A percentile compares a stretch with the other conserved stretches of the same genome.
These are phyloP conservation scores for Macrophya annulata DNA, from an alignment of 2,888 invertebrate genomes.

Conservation along the genomic window DNA sequence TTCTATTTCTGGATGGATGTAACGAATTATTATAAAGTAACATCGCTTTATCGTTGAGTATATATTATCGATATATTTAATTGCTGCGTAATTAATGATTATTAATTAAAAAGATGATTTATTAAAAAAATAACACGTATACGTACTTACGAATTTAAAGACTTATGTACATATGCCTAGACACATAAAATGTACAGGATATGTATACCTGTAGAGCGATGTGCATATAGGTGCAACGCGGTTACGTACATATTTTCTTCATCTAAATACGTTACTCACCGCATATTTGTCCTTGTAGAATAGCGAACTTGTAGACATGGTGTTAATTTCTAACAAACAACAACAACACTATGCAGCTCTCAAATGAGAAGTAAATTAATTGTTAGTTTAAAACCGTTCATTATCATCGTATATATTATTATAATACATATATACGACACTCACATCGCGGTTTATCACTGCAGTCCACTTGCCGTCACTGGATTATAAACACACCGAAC, in stretches of 20 bases:
- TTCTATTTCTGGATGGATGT: constrained; percentile 35
- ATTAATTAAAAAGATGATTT: not conserved
- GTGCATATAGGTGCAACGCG: constrained; percentile 33
- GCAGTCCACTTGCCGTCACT: constrained; percentile 12
- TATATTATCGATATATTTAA: not conserved
- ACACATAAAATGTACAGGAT: not conserved
- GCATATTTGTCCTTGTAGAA: constrained; percentile 77
- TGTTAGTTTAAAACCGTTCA: constrained; percentile 20
- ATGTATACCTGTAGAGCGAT: not conserved
- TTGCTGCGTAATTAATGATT: constrained; percentile 6
- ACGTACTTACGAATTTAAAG: too few relatives aligned
- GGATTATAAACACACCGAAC: constrained; percentile 36
- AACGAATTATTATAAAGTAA: constrained; percentile 23
- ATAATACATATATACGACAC: constrained; percentile 3
- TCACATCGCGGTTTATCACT: constrained; percentile 39
- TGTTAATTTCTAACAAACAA: constrained; percentile 60
- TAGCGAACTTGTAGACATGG: constrained; percentile 77
- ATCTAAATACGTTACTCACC: constrained; percentile 68
- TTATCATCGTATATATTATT: constrained; percentile 30
- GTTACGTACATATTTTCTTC: constrained; percentile 24
- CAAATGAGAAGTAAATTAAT: constrained; percentile 32
- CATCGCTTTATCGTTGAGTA: not conserved
- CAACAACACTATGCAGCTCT: constrained; percentile 31
- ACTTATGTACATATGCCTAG: not conserved
- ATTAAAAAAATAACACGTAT: not conserved